Base-by-base conservation (phyloP, 2,888 invertebrate genomes). In the Meteorus cinctellus region DNA sequence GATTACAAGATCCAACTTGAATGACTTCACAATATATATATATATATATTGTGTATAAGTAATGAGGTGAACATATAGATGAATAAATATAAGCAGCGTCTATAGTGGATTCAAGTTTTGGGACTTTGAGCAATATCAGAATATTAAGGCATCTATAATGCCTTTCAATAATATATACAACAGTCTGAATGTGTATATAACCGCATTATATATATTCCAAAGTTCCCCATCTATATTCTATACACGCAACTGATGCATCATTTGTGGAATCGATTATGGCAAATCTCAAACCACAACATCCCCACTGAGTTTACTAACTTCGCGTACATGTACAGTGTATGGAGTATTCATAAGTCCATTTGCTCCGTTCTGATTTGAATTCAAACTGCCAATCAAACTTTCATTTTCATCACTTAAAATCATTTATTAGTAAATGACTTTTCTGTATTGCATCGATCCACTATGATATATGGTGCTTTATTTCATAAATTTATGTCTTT, bases 251-350 rank as follows among this genome's bases (percentile, higher is more conserved):
- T n/a, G 10, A 75, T 70, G 63, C 65, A 48, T 48, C 70, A 70
- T 63, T 72, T 65, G 69, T 55, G 55, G 70, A 27, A 70, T 75
- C 75, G 62, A 75, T 75, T 70, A 75, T 65, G 55, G 51, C 51
- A 55, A 70, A 70, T 63, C 55, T 70, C 65, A 34, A 63, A 70
- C 70, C 70, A 55, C 70, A 75, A 29, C 10, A 31, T 48, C 14
- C 36, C 48, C 29, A 19, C 27, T 41, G 55, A 70, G 65, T 70
- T 75, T 65, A 63, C 45, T 34, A 70, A 70, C 65, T 75, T 51
- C 51, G 5, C n/a, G 10, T 19, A 2, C 55, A 55, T 19, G 10
- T 55, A 55, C n/a, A 8, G 2, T 19, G 8, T 6, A 55, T 55
- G 10, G 29, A n/a, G 45, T 55, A 65, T 75, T 55, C 69, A 70